Percentiles rank a stretch among this genome's conserved stretches.
Evolutionary conservation across 1,140 invertebrate genomes (phyloP).

Genomic region (Drosophila mauritiana): DNA sequence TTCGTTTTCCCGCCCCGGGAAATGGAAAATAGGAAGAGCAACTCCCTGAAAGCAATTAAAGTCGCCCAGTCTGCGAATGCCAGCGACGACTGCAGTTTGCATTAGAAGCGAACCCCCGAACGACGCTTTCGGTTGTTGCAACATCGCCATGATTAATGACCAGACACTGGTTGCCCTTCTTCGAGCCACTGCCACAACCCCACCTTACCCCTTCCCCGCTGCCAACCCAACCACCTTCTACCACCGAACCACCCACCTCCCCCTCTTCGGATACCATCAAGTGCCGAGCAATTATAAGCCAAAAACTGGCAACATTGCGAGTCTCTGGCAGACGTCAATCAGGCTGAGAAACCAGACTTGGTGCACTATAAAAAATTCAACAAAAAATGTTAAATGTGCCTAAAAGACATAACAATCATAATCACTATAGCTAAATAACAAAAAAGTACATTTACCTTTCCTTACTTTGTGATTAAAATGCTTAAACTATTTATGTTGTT

Average conservation of each 20-base stretch:
- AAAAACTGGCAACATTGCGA: conserved; percentile 68
- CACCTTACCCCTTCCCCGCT: background rate
- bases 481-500: no score
- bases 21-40: conserved; percentile 1
- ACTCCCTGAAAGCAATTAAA: conserved; percentile 50
- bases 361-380: conserved; percentile 2
- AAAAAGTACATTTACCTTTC: no score
- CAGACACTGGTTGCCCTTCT: conserved; percentile 19
- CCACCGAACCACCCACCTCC: conserved; percentile 1
- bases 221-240: background rate
- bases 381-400: background rate
- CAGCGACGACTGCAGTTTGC: conserved; percentile 50
- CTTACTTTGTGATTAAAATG: no score
- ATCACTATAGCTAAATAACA: no score
- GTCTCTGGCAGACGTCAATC: conserved; percentile 75
- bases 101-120: conserved; percentile 51
- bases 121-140: conserved; percentile 53
- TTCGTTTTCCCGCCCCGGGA: background rate
- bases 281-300: conserved; percentile 75
- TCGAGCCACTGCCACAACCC: background rate
- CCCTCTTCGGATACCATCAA: conserved; percentile 42
- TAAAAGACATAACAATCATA: background rate
- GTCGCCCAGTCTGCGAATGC: conserved; percentile 26
- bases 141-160: conserved; percentile 69
- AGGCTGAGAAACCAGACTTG: conserved; percentile 37